Evolutionary conservation across 2,113 vertebrate genomes (phyloP).

Genomic region (Phalacrocorax carbo): DNA sequence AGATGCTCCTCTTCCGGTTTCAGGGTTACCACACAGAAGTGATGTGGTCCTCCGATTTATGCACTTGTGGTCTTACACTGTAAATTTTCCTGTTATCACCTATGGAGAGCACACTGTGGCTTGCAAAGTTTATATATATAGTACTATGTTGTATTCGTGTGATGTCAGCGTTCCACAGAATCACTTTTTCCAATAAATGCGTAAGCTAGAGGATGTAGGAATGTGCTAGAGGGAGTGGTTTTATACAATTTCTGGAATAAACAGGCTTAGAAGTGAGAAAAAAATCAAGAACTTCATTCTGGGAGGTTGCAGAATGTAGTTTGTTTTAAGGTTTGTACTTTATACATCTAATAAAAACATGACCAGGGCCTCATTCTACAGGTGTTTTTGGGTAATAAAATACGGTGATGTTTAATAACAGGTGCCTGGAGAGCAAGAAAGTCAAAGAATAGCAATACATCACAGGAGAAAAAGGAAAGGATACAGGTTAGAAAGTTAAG

Average conservation of each 20-base stretch:
- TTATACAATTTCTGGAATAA: background rate
- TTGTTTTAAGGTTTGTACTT: background rate
- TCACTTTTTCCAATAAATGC: background rate
- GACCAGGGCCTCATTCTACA: background rate
- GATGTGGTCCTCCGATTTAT: background rate
- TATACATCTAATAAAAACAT: background rate
- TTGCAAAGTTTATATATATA: background rate
- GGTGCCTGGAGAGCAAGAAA: background rate
- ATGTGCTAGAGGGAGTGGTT: background rate
- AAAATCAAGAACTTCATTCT: background rate
- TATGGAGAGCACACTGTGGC: background rate
- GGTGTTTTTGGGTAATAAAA: background rate
- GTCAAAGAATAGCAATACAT: background rate
- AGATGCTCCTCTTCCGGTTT: background rate
- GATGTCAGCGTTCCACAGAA: background rate
- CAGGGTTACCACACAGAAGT: background rate
- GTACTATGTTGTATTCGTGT: background rate
- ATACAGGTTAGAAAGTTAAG: background rate
- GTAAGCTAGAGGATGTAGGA: background rate
- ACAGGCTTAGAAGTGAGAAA: background rate
- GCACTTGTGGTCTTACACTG: background rate
- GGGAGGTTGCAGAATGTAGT: background rate
- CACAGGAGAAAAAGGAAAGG: background rate
- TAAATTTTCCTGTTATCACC: background rate
- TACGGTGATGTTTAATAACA: background rate